Conservation (phyloP, 2,888 invertebrate genomes). For the Linyphia triangularis region DNA sequence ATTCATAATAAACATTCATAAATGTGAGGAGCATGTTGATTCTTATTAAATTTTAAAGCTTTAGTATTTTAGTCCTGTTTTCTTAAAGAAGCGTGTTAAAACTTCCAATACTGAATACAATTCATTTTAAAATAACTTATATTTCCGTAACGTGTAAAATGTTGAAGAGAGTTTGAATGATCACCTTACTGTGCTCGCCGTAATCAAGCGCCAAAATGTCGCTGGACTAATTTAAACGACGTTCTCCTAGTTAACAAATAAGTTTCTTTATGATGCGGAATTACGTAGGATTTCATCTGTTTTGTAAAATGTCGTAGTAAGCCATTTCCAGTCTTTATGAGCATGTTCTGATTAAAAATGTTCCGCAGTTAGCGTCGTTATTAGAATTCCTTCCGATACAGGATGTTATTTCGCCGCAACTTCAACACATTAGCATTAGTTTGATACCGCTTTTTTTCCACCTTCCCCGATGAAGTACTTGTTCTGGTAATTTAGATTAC, state of each 20-base stretch:
- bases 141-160: too few relatives aligned
- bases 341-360: conserved; percentile 74
- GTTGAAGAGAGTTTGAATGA: too few relatives aligned
- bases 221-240: not conserved
- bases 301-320: conserved; percentile 18
- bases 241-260: not conserved
- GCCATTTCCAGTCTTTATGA: conserved; percentile 60
- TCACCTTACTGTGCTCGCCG: too few relatives aligned
- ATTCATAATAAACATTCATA: too few relatives aligned
- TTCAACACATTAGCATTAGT: conserved; percentile 65
- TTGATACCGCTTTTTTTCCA: conserved; percentile 65
- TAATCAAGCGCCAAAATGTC: not conserved
- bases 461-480: conserved; percentile 70
- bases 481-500: conserved; percentile 74
- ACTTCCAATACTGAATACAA: too few relatives aligned
- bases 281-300: not conserved
- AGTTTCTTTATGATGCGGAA: not conserved
- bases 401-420: conserved; percentile 61
- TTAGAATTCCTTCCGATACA: conserved; percentile 66
- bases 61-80: too few relatives aligned
- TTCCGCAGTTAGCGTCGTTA: conserved; percentile 72
- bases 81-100: too few relatives aligned
- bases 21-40: too few relatives aligned
- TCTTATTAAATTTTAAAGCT: too few relatives aligned
- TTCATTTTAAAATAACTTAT: too few relatives aligned